Conservation (phyloP, 2,888 invertebrate species). For the Lithosia quadra region DNA sequence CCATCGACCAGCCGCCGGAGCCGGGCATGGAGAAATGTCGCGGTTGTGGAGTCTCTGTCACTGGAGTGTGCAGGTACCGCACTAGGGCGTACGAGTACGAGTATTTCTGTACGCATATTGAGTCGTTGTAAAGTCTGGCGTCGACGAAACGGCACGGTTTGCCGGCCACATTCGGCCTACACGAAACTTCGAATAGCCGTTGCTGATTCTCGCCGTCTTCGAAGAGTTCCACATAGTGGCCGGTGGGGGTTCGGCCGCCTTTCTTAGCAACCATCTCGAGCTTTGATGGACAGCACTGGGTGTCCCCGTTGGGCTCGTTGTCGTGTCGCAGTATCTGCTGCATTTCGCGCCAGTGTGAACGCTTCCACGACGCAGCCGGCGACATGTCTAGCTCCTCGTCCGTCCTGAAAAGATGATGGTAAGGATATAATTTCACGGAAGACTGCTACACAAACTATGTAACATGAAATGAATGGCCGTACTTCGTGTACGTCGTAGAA, state of each 20-base stretch:
- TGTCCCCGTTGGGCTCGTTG: conserved; percentile 64
- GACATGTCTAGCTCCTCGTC: conserved; percentile 78
- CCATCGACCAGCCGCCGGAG: conserved; percentile 90
- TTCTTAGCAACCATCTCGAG: conserved; percentile 92
- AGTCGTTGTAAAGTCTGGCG: conserved; percentile 89
- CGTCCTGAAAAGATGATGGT: conserved; percentile 65
- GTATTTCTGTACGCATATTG: conserved; percentile 94
- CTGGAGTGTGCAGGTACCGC: conserved; percentile 82
- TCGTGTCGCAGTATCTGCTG: conserved; percentile 87
- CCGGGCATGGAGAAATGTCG: conserved; percentile 83
- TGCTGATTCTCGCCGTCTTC: conserved; percentile 90
- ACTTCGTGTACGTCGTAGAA: no score
- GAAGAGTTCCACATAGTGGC: conserved; percentile 91
- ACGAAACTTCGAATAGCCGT: conserved; percentile 93
- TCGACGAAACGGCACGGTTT: conserved; percentile 92
- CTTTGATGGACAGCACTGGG: conserved; percentile 94
- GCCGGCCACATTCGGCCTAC: conserved; percentile 90
- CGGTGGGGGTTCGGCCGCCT: conserved; percentile 91
- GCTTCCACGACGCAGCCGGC: conserved; percentile 81
- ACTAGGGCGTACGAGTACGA: conserved; percentile 95
- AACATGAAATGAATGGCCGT: no score
- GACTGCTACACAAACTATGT: no score
- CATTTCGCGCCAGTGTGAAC: conserved; percentile 89
- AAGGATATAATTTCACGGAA: background rate
- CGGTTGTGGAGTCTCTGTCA: conserved; percentile 74